Evolutionary conservation across 2,797 vertebrate species (phyloP), one percentile per base, ranked within the genome.

Genomic region (Gallinago solitaria): DNA sequence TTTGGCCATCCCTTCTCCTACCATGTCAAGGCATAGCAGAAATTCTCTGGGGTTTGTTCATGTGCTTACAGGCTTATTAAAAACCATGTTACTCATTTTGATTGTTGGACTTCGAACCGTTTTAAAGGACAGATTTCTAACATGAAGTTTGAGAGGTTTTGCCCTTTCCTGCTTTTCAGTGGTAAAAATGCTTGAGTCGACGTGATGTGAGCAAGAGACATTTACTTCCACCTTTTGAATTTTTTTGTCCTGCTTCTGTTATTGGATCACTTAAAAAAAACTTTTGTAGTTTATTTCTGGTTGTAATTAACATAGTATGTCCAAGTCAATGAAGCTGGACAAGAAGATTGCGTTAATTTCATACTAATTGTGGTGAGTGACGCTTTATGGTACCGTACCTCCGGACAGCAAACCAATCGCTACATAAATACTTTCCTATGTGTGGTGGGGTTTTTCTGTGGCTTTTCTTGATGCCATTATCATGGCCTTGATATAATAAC

Each of bases 401-500:
- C 75, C 5, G 68, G 91, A 25, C 83, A 95, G 85, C 77, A 71
- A 78, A 63, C 37, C 81, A 57, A 5, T 35, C 47, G 3, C 63
- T 78, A 28, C 51, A 90, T 68, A 82, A 88, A 71, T 25, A 68
- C 90, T 60, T 92, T 12, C 54, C 69, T 59, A 25, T 67, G 75
- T 89, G 89, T 82, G 87, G 59, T 89, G 75, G 50, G 53, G 5
- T 47, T 87, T 69, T 93, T 80, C 63, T 91, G 71, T 92, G 96
- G 83, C 83, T 90, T 91, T 92, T 77, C 91, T 91, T 81, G 83
- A 88, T 96, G 83, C 94, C 96, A 95, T 95, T 96, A 96, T 94
- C 95, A 60, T 97, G 96, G 96, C 89, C 96, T 95, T 97, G 96
- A 88, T 97, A 90, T 87, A 95, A 96, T 89, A 87, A 95, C 94